Percentiles rank a stretch among this genome's conserved stretches.
phyloP scores from a whole-genome alignment of 2,888 invertebrate species.

The Habroteleia sp. region DNA sequence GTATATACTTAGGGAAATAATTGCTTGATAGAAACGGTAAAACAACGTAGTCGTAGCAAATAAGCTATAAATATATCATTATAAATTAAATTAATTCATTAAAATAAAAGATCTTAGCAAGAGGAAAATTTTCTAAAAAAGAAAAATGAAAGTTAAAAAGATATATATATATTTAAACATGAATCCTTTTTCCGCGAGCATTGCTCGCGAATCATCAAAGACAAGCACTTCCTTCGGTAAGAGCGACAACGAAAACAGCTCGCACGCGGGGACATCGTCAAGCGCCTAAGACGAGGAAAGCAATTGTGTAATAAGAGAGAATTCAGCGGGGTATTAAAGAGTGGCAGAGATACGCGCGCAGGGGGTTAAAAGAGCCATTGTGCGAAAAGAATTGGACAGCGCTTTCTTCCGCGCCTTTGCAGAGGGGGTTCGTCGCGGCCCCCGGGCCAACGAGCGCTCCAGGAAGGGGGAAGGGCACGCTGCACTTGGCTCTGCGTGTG shows the following conservation, averaged over 20 bases:
- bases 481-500: neutral
- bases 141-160: too few species aligned
- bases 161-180: too few species aligned
- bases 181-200: too few species aligned
- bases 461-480: constrained; percentile 54
- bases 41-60: too few species aligned
- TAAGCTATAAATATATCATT: too few species aligned
- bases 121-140: too few species aligned
- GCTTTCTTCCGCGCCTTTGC: constrained; percentile 64
- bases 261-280: constrained; percentile 6
- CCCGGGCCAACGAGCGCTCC: constrained; percentile 61
- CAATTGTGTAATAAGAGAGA: constrained; percentile 43
- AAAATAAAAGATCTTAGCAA: too few species aligned
- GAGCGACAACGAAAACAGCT: constrained; percentile 16
- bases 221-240: neutral
- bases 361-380: constrained; percentile 70
- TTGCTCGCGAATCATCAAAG: constrained; percentile 3
- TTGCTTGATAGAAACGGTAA: too few species aligned
- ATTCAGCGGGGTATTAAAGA: constrained; percentile 46
- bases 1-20: too few species aligned
- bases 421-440: constrained; percentile 68
- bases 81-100: too few species aligned
- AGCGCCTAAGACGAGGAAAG: constrained; percentile 17
- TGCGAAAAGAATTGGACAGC: constrained; percentile 72
- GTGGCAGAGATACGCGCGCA: constrained; percentile 55